Evolutionary conservation across 2,888 invertebrate genomes (phyloP).

Genomic region (Pseudococcus longispinus): DNA sequence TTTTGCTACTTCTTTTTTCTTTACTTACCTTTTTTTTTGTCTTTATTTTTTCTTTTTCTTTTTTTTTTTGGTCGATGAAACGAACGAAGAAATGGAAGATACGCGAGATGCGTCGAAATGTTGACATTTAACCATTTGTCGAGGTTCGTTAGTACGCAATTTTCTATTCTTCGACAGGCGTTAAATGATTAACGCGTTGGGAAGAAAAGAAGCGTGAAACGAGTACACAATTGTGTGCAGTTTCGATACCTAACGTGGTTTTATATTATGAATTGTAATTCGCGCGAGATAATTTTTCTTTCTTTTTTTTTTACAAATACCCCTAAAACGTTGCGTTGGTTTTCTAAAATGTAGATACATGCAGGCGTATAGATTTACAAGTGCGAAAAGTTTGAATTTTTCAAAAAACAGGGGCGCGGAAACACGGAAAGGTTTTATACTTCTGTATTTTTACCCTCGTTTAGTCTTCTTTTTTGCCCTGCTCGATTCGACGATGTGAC

Average conservation of each 20-base stretch:
- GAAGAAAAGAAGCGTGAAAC: not conserved
- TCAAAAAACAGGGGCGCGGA: not conserved
- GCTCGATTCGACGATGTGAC: not conserved
- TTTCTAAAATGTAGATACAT: not conserved
- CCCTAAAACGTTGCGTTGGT: not conserved
- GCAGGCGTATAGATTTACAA: not conserved
- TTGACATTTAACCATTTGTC: slow-evolving; percentile 13
- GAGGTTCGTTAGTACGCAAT: slow-evolving; percentile 33
- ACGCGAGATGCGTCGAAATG: not conserved
- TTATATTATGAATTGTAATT: slow-evolving; percentile 7
- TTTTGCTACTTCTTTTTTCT: not conserved
- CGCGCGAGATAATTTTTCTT: not conserved
- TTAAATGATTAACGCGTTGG: not conserved
- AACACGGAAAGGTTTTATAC: not conserved
- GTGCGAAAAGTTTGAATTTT: not conserved
- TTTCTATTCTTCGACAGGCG: slow-evolving; percentile 4
- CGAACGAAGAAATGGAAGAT: not conserved
- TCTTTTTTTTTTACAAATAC: not conserved
- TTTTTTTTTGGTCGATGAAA: too few species aligned
- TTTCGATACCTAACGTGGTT: not conserved
- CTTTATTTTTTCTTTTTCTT: not conserved
- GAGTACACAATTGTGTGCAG: not conserved
- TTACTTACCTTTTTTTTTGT: not conserved
- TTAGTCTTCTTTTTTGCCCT: not conserved
- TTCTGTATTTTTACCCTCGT: not conserved